Evolutionary conservation across 2,888 invertebrate genomes (phyloP).

Genomic region (Ethmia dodecea): DNA sequence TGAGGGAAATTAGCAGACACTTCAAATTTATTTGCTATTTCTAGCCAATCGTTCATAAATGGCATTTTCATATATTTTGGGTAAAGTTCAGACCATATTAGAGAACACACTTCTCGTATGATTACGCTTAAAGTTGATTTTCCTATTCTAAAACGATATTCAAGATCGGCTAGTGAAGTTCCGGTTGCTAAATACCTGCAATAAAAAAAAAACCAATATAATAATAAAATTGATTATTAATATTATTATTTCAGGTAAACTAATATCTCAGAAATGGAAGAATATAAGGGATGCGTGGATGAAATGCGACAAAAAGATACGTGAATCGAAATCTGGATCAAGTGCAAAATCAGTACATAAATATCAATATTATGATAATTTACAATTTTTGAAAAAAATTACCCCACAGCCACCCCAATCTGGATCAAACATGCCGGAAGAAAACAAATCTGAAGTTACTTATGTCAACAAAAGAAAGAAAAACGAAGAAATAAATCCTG

Average conservation of each 20-base stretch:
- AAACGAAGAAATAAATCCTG: too few relatives aligned
- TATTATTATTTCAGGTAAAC: conserved; percentile 7
- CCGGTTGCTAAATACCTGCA: conserved; percentile 11
- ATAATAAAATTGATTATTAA: conserved; percentile 4
- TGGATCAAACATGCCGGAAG: too few relatives aligned
- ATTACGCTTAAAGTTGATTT: conserved; percentile 11
- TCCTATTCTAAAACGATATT: conserved; percentile 12
- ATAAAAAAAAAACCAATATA: conserved; percentile 8
- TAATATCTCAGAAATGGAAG: background rate
- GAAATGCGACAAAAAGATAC: too few relatives aligned
- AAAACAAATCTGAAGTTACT: too few relatives aligned
- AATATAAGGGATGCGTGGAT: background rate
- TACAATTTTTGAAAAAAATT: too few relatives aligned
- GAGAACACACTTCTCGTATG: conserved; percentile 10
- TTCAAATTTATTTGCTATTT: conserved; percentile 10
- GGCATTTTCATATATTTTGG: conserved; percentile 11
- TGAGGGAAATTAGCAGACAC: conserved; percentile 16
- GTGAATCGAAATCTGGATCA: too few relatives aligned
- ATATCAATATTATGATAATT: too few relatives aligned
- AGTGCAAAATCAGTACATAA: too few relatives aligned
- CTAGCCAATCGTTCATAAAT: conserved; percentile 5
- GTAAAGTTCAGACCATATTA: conserved; percentile 10
- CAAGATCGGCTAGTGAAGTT: conserved; percentile 8
- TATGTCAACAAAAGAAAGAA: too few relatives aligned
- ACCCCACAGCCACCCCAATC: too few relatives aligned